Base-by-base conservation (phyloP, 2,113 vertebrate species). In the Amphiprion ocellaris region DNA sequence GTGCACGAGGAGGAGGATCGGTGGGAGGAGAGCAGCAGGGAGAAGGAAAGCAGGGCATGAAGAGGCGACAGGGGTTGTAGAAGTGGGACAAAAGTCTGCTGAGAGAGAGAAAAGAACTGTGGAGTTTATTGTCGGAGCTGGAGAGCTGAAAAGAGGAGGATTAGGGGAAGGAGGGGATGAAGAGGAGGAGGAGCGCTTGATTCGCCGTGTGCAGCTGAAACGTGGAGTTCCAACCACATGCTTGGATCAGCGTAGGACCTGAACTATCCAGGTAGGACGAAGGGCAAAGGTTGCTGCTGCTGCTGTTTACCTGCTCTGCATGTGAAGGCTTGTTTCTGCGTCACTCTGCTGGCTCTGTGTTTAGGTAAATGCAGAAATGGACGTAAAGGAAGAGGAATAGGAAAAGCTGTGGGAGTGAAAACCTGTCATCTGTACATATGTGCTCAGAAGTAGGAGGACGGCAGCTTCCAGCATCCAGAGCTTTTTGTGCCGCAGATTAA, bases 81-180 rank as follows among this genome's bases (percentile, higher is more conserved):
- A 87, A 86, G 2, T 65, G 76, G 82, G 81, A 87, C 84, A 78
- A 82, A 88, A 77, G 82, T 88, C 63, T 78, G 16, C 28, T 2
- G 67, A 76, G 63, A 54, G 61, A 54, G 19, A 79, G 49, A 82
- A 69, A 56, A 53, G 71, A 79, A 58, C 59, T 8, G 1, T 19
- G 46, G 66, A 84, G 77, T 62, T 74, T 68, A 58, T 80, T 73
- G 50, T 87, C 3, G 2, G 73, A 65, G 53, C 59, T 4, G 10
- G 39, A 23, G 58, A 65, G 68, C 58, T 56, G 28, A 33, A 78
- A 61, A 75, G 79, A 44, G 55, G 54, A 74, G 53, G 46, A 77
- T 44, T 54, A 66, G 53, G 52, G 62, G 28, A 0, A 74, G 58
- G 41, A 69, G 47, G 33, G 24, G 30, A 15, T 11, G 49, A 30